phyloP scores from a whole-genome alignment of 2,888 invertebrate species.

The Nyleta sp. region DNA sequence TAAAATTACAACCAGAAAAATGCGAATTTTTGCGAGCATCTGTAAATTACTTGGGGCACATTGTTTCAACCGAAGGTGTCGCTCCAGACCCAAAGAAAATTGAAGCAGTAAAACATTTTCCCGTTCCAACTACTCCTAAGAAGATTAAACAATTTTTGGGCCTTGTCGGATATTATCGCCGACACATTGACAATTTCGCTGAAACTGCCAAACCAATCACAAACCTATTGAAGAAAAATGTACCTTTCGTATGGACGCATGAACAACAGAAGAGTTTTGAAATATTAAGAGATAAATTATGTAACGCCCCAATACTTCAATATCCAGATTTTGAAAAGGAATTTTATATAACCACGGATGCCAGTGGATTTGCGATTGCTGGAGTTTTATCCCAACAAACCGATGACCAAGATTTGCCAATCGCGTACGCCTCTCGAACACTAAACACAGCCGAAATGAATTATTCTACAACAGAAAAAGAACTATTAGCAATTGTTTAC shows the following conservation, averaged over 20 bases:
- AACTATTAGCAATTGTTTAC: slow-evolving; percentile 2
- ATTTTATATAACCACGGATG: not conserved
- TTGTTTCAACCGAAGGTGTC: slow-evolving; percentile 70
- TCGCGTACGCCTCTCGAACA: not conserved
- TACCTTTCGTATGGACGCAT: not conserved
- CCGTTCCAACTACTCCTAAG: not conserved
- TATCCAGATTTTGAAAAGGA: not conserved
- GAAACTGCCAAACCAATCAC: not conserved
- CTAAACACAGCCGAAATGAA: not conserved
- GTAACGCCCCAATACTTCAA: not conserved
- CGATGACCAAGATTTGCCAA: not conserved
- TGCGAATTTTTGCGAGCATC: slow-evolving; percentile 70
- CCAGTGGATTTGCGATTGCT: not conserved
- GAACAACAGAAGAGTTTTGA: not conserved
- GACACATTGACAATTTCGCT: not conserved
- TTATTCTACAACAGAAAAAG: slow-evolving; percentile 11
- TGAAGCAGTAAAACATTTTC: not conserved
- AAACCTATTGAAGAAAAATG: not conserved
- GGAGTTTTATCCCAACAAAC: not conserved
- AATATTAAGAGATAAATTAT: not conserved
- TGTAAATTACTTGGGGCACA: slow-evolving; percentile 41
- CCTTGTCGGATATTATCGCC: not conserved
- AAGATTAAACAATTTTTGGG: not conserved
- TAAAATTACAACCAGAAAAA: slow-evolving; percentile 66
- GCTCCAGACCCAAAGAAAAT: slow-evolving; percentile 43